Percentiles rank a stretch among this genome's conserved stretches.
Evolutionary conservation across 2,797 vertebrate species (phyloP).

Genomic region (Cheirogaleus major): DNA sequence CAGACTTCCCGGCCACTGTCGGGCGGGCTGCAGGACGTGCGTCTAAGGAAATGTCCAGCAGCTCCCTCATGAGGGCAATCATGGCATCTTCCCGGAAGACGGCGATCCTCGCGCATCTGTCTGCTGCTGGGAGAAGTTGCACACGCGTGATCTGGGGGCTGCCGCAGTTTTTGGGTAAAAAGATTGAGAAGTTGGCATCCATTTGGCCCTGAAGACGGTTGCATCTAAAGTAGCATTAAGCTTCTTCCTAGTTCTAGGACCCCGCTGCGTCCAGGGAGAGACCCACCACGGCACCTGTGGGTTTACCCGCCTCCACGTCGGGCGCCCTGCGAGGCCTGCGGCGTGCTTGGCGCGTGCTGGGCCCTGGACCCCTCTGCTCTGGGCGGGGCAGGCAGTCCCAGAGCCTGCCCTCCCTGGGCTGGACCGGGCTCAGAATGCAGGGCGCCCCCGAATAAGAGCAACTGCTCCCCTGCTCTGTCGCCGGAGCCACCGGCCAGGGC

Average conservation of each 20-base stretch:
- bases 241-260: not conserved
- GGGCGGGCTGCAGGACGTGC: not conserved
- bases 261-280: not conserved
- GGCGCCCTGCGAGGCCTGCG: too few relatives aligned
- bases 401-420: not conserved
- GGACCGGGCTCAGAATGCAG: not conserved
- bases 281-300: not conserved
- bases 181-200: not conserved
- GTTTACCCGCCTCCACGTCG: not conserved
- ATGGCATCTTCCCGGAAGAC: not conserved
- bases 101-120: not conserved
- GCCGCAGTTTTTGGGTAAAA: not conserved
- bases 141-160: not conserved
- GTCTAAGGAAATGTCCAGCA: not conserved
- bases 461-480: not conserved
- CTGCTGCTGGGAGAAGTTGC: not conserved
- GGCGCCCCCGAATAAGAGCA: not conserved
- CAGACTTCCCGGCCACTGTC: not conserved
- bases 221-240: not conserved
- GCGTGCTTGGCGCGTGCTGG: rapidly evolving
- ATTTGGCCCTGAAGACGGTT: not conserved
- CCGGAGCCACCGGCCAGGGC: not conserved
- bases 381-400: rapidly evolving
- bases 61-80: not conserved
- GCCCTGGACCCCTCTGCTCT: not conserved